Evolutionary conservation across 2,797 vertebrate genomes (phyloP).

Genomic region (Staurois parvus): DNA sequence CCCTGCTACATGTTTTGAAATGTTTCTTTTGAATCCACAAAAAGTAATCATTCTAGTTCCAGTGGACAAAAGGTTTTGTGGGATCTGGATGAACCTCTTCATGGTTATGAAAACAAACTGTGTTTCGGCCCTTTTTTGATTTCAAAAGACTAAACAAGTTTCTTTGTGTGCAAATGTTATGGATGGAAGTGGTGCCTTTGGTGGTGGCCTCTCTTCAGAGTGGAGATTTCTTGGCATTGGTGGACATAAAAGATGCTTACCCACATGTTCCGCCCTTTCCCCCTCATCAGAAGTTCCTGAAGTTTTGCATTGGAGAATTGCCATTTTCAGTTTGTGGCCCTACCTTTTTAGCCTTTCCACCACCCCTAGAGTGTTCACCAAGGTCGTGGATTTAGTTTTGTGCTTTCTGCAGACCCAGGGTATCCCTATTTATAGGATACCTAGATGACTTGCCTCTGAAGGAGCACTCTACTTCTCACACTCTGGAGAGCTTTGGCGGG

Average conservation of each 20-base stretch:
- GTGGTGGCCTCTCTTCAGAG: neutral
- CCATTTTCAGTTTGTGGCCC: neutral
- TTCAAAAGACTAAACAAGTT: neutral
- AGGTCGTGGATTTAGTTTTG: too few species aligned
- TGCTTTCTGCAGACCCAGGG: too few species aligned
- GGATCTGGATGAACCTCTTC: neutral
- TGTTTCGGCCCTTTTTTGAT: neutral
- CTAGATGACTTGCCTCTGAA: neutral
- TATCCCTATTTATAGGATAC: neutral
- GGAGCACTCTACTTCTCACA: too few species aligned
- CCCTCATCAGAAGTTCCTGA: too few species aligned
- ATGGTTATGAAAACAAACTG: neutral
- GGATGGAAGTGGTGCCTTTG: too few species aligned
- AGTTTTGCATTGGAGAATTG: neutral
- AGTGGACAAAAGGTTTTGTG: rapidly evolving
- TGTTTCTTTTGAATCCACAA: too few species aligned
- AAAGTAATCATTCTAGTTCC: too few species aligned
- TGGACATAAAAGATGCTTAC: neutral
- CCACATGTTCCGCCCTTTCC: neutral
- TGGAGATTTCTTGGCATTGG: neutral
- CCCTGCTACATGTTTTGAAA: too few species aligned
- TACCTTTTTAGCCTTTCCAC: too few species aligned
- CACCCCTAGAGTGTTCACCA: too few species aligned
- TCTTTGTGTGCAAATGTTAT: too few species aligned
- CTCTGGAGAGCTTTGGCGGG: too few species aligned